phyloP scores from a whole-genome alignment of 2,888 invertebrate genomes.

The Drosophila affinis region DNA sequence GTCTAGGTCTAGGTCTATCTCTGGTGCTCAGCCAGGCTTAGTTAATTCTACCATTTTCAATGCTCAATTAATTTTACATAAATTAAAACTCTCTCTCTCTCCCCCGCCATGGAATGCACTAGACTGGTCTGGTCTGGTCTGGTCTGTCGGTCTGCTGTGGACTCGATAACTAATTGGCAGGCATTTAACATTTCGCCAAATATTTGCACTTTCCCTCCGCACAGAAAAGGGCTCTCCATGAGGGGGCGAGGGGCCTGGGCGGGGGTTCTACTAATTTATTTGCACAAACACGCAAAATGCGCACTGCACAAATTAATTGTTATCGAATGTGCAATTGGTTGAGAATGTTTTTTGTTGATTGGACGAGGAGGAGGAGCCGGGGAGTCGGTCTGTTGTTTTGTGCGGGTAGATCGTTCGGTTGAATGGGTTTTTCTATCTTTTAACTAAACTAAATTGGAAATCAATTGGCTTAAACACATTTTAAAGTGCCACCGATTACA shows the following conservation, averaged over 20 bases:
- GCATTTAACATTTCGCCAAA: slow-evolving; percentile 67
- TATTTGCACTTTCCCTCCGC: slow-evolving; percentile 54
- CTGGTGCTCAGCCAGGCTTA: slow-evolving; percentile 37
- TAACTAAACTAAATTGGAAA: slow-evolving; percentile 37
- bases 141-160: neutral
- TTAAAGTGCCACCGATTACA: slow-evolving; percentile 30
- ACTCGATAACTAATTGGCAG: slow-evolving; percentile 64
- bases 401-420: slow-evolving; percentile 25
- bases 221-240: slow-evolving; percentile 17
- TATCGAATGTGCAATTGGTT: slow-evolving; percentile 71
- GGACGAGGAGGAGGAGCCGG: neutral
- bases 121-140: neutral
- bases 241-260: too few relatives aligned
- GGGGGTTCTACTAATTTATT: slow-evolving; percentile 63
- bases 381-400: slow-evolving; percentile 18
- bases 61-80: slow-evolving; percentile 77
- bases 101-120: slow-evolving; percentile 5
- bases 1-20: neutral
- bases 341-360: slow-evolving; percentile 31
- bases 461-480: slow-evolving; percentile 41
- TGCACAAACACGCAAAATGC: slow-evolving; percentile 63
- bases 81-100: slow-evolving; percentile 58
- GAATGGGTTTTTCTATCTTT: slow-evolving; percentile 24
- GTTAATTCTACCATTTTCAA: slow-evolving; percentile 58
- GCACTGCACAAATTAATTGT: slow-evolving; percentile 71